Conservation (phyloP, 1,140 invertebrate species). For the Arctopsyche grandis region DNA sequence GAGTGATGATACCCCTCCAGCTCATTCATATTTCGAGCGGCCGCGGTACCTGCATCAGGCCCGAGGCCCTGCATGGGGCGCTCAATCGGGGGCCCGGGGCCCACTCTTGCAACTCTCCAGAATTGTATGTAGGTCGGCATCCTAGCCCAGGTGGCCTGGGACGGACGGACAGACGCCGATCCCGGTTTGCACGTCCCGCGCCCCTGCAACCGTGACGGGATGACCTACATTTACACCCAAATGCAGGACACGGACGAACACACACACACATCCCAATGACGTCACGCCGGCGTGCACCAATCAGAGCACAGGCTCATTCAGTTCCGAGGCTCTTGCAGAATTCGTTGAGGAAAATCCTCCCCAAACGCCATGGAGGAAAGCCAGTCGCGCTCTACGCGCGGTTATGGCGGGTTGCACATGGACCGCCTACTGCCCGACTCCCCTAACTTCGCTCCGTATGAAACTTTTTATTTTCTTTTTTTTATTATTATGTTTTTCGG, state of each 20-base stretch:
- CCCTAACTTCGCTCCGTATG: not conserved
- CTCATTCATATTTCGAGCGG: conserved; percentile 6
- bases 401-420: conserved; percentile 48
- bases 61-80: not conserved
- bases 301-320: conserved; percentile 60
- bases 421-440: not conserved
- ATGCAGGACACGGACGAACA: conserved; percentile 48
- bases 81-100: not conserved
- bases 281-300: conserved; percentile 60
- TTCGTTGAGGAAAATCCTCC: conserved; percentile 53
- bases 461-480: not conserved
- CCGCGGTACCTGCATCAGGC: not conserved
- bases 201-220: not conserved
- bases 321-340: conserved; percentile 47
- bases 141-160: not conserved
- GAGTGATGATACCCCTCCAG: not conserved
- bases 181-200: conserved; percentile 44
- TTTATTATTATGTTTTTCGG: not conserved
- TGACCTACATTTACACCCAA: conserved; percentile 50
- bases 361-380: conserved; percentile 42
- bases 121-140: conserved; percentile 40
- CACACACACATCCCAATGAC: conserved; percentile 57
- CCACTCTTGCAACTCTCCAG: not conserved
- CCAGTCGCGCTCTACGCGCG: conserved; percentile 56
- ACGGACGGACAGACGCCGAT: not conserved